These are phyloP conservation scores for Dryococelus australis DNA, from an alignment of 2,888 invertebrate genomes.

Conservation along the genomic window DNA sequence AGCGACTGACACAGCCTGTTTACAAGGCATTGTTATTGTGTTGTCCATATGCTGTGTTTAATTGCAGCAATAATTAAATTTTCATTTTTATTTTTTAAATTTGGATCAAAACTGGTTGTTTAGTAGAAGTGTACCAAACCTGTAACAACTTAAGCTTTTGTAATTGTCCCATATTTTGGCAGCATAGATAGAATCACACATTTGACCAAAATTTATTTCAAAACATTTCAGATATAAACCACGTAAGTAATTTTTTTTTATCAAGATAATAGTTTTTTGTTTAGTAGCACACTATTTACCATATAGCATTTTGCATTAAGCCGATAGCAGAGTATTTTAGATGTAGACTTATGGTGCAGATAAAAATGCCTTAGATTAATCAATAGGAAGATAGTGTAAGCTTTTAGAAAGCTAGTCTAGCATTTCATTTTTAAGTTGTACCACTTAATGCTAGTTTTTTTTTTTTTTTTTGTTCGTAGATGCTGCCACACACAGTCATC, in stretches of 20 bases:
- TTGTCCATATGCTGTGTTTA: no score
- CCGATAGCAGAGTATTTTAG: background rate
- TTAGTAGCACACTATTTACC: background rate
- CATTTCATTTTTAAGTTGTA: background rate
- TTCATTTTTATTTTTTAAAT: no score
- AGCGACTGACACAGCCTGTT: no score
- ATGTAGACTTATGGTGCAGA: background rate
- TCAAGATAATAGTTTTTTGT: background rate
- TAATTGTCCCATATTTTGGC: background rate
- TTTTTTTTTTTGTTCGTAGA: background rate
- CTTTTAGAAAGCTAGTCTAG: background rate
- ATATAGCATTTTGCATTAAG: background rate
- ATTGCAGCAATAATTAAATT: no score
- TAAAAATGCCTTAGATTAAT: background rate
- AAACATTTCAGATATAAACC: slow-evolving; percentile 6
- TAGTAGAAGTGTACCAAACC: no score
- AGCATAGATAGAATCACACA: background rate
- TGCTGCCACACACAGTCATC: background rate
- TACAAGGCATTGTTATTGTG: no score
- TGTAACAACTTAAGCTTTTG: background rate
- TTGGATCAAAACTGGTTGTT: no score
- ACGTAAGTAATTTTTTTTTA: slow-evolving; percentile 11
- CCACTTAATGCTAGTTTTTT: background rate
- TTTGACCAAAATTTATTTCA: background rate
- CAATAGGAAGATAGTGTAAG: background rate